Evolutionary conservation across 2,797 vertebrate genomes (phyloP).

Genomic region (Tenualosa thibaudeaui): DNA sequence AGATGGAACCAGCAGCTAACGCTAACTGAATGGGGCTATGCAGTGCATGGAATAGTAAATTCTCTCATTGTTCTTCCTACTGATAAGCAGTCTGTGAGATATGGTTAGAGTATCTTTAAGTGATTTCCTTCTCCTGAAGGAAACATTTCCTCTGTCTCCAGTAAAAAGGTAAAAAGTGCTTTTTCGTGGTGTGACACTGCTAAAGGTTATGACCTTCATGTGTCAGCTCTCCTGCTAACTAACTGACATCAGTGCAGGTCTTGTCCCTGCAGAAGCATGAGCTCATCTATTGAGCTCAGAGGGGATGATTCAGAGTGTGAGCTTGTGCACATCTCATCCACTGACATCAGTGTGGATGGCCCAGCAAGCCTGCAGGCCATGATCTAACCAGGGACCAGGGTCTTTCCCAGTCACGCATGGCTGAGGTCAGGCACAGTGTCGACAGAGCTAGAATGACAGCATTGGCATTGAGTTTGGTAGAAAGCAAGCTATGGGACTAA

Average conservation of each 20-base stretch:
- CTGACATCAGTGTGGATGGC: not conserved
- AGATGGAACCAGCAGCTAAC: no score
- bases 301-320: not conserved
- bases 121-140: no score
- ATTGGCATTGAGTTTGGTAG: not conserved
- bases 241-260: not conserved
- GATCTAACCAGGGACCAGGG: not conserved
- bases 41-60: no score
- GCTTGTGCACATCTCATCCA: not conserved
- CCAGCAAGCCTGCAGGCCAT: not conserved
- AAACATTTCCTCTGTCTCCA: no score
- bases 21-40: no score
- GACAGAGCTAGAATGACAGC: not conserved
- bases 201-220: no score
- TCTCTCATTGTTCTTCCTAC: no score
- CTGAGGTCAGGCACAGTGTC: not conserved
- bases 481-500: not conserved
- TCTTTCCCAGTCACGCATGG: not conserved
- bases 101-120: no score
- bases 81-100: no score
- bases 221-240: not conserved
- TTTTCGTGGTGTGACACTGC: no score
- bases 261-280: not conserved
- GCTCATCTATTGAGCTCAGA: conserved; percentile 1
- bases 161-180: no score